phyloP scores from a whole-genome alignment of 2,888 invertebrate genomes.

The Nebria salina region DNA sequence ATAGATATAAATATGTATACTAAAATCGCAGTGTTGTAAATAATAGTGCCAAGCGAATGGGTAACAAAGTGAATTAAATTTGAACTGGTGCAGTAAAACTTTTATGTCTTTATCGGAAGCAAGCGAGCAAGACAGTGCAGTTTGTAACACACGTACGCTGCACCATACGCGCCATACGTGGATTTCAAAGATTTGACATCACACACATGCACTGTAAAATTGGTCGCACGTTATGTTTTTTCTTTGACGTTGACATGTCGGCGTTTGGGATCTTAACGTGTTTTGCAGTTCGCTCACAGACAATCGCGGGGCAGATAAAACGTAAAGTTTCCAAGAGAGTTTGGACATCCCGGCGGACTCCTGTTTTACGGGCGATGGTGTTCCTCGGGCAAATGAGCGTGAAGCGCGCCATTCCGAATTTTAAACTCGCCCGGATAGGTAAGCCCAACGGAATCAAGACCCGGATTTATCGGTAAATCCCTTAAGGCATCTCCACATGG shows the following conservation, averaged over 20 bases:
- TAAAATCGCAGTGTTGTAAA: not conserved
- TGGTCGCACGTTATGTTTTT: not conserved
- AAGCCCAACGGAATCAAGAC: not conserved
- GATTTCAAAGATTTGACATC: not conserved
- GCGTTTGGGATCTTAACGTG: not conserved
- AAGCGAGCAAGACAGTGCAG: not conserved
- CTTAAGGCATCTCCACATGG: not conserved
- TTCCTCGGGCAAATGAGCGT: not conserved
- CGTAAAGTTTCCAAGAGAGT: not conserved
- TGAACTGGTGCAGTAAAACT: constrained; percentile 7
- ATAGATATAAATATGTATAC: not conserved
- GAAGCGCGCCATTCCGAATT: not conserved
- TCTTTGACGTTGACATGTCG: not conserved
- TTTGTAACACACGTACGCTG: not conserved
- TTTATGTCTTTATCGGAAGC: constrained; percentile 13
- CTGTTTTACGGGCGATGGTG: not conserved
- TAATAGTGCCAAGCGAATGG: not conserved
- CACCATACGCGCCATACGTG: not conserved
- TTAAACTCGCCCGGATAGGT: not conserved
- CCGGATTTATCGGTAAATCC: not conserved
- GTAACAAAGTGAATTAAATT: constrained; percentile 19
- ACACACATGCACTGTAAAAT: not conserved
- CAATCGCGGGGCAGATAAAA: not conserved
- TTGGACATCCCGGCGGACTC: not conserved
- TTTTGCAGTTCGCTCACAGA: not conserved